Percentiles rank a stretch among this genome's conserved stretches.
Conservation (phyloP, 1,140 invertebrate species). For the Zaprionus tsacasi region DNA sequence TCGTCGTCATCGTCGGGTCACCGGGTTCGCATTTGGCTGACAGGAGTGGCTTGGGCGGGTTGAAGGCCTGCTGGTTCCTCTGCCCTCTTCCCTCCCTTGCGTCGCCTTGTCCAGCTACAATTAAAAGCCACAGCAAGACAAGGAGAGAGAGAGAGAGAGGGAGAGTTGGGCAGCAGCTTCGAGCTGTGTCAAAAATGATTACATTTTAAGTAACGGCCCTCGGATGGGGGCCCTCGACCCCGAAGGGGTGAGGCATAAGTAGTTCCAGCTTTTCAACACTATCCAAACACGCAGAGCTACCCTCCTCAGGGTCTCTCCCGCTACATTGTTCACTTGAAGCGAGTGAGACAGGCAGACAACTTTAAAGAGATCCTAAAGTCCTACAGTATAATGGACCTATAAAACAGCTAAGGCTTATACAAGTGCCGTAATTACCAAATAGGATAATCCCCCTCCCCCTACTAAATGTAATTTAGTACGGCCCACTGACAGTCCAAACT, state of each 20-base stretch:
- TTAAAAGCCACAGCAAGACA: conserved; percentile 41
- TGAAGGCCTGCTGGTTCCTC: background rate
- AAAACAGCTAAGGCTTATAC: background rate
- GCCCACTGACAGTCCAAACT: background rate
- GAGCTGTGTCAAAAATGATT: conserved; percentile 43
- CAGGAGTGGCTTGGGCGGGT: background rate
- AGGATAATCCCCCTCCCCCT: background rate
- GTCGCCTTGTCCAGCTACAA: conserved; percentile 32
- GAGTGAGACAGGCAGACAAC: background rate
- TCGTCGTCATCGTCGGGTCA: conserved; percentile 5
- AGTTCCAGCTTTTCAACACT: conserved; percentile 7
- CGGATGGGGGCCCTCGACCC: background rate
- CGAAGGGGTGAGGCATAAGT: background rate
- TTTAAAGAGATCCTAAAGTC: background rate
- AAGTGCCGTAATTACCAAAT: conserved; percentile 1
- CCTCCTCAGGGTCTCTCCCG: background rate
- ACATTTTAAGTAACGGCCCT: conserved; percentile 49
- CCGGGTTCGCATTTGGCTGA: background rate
- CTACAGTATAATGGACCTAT: background rate
- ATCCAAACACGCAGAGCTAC: background rate
- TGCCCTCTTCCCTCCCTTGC: conserved; percentile 24
- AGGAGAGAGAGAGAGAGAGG: no score
- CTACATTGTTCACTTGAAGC: background rate
- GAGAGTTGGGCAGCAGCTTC: background rate
- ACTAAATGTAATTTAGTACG: conserved; percentile 1